These are phyloP conservation scores for Anorthoa munda DNA, from an alignment of 2,888 invertebrate genomes.

Conservation along the genomic window DNA sequence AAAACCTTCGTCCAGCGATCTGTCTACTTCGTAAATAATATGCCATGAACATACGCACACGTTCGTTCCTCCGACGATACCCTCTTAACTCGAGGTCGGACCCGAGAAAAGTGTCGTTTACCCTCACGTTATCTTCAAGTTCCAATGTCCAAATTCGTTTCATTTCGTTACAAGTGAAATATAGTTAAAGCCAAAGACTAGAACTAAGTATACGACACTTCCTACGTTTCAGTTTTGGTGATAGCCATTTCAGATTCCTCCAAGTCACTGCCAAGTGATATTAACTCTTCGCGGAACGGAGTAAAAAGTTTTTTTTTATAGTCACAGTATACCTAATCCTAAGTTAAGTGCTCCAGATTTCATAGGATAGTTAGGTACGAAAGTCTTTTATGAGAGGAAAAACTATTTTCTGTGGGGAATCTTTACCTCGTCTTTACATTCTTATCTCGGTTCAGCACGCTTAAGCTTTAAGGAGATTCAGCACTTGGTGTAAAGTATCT, in stretches of 20 bases:
- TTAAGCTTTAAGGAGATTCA: conserved; percentile 47
- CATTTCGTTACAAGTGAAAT: conserved; percentile 75
- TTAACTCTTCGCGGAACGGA: conserved; percentile 40
- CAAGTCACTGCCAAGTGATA: conserved; percentile 47
- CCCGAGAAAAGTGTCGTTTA: conserved; percentile 74
- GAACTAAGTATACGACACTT: conserved; percentile 67
- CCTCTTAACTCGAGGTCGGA: conserved; percentile 72
- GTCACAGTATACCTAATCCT: conserved; percentile 49
- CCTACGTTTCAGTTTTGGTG: conserved; percentile 64
- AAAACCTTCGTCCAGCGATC: conserved; percentile 62
- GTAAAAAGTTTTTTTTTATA: conserved; percentile 54
- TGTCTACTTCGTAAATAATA: conserved; percentile 67
- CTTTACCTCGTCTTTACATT: conserved; percentile 40
- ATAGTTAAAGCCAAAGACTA: conserved; percentile 69
- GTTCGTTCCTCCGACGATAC: conserved; percentile 64
- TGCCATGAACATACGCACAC: conserved; percentile 63
- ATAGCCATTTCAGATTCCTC: conserved; percentile 42
- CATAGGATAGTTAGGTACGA: conserved; percentile 53
- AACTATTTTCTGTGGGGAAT: conserved; percentile 43
- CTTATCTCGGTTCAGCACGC: conserved; percentile 44
- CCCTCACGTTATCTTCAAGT: conserved; percentile 75
- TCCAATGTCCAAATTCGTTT: conserved; percentile 75
- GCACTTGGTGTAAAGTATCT: conserved; percentile 37
- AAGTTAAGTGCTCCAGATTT: conserved; percentile 50
- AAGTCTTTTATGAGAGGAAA: conserved; percentile 55